These are phyloP conservation scores for Lampropteryx suffumata DNA, from an alignment of 2,888 invertebrate genomes.

Conservation along the genomic window DNA sequence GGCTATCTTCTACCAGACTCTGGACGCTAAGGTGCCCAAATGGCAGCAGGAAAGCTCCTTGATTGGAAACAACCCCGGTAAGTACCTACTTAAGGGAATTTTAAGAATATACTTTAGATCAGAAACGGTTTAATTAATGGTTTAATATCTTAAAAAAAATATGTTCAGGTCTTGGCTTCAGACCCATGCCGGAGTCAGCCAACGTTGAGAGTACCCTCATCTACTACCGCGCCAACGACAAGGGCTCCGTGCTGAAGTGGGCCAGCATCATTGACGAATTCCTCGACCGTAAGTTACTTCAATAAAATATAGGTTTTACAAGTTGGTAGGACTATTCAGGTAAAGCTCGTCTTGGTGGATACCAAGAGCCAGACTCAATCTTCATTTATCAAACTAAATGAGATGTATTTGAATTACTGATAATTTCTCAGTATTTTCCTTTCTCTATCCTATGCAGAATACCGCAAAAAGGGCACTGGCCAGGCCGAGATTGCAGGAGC, in stretches of 20 bases:
- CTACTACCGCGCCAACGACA: conserved; percentile 93
- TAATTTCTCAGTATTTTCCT: background rate
- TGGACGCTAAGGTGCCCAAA: conserved; percentile 92
- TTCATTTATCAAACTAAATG: too few relatives aligned
- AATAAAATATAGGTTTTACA: too few relatives aligned
- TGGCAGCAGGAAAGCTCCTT: conserved; percentile 94
- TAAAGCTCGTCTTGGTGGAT: too few relatives aligned
- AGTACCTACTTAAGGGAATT: too few relatives aligned
- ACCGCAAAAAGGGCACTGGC: conserved; percentile 77
- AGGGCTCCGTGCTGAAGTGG: conserved; percentile 92
- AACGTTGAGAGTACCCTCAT: conserved; percentile 97
- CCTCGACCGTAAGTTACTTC: conserved; percentile 85
- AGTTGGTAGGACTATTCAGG: too few relatives aligned
- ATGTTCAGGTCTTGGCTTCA: conserved; percentile 93
- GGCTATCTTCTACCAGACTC: conserved; percentile 96
- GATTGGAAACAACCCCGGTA: conserved; percentile 97
- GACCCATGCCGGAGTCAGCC: conserved; percentile 94
- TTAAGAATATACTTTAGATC: too few relatives aligned
- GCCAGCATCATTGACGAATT: conserved; percentile 89
- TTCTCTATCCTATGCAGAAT: conserved; percentile 51
- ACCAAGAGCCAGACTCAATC: too few relatives aligned
- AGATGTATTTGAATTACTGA: too few relatives aligned
- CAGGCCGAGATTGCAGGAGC: conserved; percentile 70
- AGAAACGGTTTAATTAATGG: too few relatives aligned
- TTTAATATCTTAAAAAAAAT: too few relatives aligned